phyloP scores from a whole-genome alignment of 2,113 vertebrate genomes.

The Chascanopsetta lugubris region DNA sequence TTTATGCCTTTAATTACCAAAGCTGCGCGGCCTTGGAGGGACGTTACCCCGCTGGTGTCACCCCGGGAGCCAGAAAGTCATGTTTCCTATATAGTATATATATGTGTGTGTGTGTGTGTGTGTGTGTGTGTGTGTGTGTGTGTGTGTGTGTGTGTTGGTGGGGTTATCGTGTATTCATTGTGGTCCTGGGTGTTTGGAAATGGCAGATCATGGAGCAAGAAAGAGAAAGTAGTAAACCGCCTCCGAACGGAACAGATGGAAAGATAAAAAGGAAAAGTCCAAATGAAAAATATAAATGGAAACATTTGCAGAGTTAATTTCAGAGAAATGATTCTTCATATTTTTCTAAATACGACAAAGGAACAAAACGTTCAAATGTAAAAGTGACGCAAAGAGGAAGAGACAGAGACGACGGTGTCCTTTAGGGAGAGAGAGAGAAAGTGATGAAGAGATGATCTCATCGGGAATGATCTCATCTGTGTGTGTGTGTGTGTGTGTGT shows the following conservation, averaged over 20 bases:
- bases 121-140: conserved; percentile 18
- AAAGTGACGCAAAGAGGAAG: conserved; percentile 1
- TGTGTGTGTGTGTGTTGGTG: conserved; percentile 23
- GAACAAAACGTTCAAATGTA: not conserved
- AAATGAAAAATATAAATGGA: not conserved
- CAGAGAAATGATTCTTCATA: not conserved
- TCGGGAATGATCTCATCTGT: conserved; percentile 65
- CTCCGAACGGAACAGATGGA: conserved; percentile 4
- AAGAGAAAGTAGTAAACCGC: conserved; percentile 16
- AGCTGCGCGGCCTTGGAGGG: conserved; percentile 61
- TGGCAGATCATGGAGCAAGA: conserved; percentile 11
- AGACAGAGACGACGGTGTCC: not conserved
- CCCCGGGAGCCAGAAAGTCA: conserved; percentile 29
- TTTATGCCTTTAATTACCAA: conserved; percentile 76
- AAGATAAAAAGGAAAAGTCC: not conserved
- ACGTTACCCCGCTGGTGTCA: conserved; percentile 42
- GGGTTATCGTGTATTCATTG: conserved; percentile 17
- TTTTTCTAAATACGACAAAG: no score
- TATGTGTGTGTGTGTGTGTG: conserved; percentile 8
- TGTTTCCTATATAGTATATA: not conserved
- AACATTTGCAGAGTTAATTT: not conserved
- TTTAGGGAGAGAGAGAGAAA: conserved; percentile 1
- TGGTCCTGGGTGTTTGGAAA: conserved; percentile 36
- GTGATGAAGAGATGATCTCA: conserved; percentile 57
- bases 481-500: conserved; percentile 31